These are phyloP conservation scores for Pseudotriccus pelzelni DNA, from an alignment of 2,797 vertebrate species.

Conservation along the genomic window DNA sequence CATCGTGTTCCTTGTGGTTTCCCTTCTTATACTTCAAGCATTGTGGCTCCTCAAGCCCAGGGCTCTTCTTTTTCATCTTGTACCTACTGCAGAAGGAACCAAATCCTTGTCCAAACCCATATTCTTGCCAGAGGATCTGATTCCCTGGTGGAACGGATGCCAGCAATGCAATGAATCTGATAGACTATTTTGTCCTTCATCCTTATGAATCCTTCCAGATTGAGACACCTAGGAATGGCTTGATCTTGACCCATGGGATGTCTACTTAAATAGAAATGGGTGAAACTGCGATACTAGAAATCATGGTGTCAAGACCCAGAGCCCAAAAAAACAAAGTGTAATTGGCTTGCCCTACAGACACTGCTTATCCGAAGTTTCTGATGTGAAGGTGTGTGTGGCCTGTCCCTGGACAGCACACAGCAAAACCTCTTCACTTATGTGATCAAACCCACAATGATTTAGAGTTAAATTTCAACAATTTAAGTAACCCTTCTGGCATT, in stretches of 20 bases:
- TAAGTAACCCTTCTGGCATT: constrained; percentile 10
- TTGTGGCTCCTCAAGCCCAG: background rate
- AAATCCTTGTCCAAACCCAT: background rate
- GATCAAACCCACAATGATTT: background rate
- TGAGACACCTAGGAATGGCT: background rate
- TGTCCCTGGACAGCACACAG: background rate
- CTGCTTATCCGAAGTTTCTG: background rate
- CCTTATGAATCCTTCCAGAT: background rate
- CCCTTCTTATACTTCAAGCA: background rate
- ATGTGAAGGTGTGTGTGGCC: background rate
- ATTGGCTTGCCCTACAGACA: background rate
- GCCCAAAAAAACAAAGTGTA: background rate
- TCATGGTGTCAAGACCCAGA: background rate
- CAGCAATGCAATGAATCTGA: background rate
- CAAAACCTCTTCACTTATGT: background rate
- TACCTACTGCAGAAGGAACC: background rate
- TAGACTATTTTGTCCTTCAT: background rate
- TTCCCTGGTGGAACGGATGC: background rate
- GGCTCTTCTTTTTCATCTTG: rapidly evolving
- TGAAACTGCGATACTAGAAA: background rate
- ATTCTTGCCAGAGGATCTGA: background rate
- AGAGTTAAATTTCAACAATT: constrained; percentile 29
- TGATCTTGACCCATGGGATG: background rate
- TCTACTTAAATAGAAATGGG: background rate
- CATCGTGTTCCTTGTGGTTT: background rate